phyloP scores from a whole-genome alignment of 2,797 vertebrate genomes.

The Toxotes lorentzi region DNA sequence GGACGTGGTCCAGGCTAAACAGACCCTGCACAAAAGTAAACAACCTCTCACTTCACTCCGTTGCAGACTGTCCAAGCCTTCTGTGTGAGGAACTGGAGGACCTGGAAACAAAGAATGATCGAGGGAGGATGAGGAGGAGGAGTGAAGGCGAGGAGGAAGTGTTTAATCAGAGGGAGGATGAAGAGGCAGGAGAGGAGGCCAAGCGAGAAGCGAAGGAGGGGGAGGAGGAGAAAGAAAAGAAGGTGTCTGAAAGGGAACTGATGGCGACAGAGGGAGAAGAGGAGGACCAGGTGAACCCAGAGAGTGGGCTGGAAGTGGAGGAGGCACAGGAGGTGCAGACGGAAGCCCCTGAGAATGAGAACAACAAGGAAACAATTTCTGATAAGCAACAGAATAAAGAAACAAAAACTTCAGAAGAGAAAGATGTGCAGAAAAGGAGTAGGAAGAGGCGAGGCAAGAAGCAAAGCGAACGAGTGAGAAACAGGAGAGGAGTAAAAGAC shows the following conservation, averaged over 20 bases:
- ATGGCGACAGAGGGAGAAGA: conserved; percentile 66
- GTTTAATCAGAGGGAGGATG: conserved; percentile 50
- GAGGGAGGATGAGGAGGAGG: conserved; percentile 33
- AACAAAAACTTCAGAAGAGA: conserved; percentile 46
- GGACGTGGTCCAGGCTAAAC: background rate
- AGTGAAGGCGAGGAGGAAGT: conserved; percentile 39
- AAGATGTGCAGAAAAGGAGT: conserved; percentile 60
- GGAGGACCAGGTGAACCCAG: conserved; percentile 60
- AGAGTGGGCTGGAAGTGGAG: conserved; percentile 50
- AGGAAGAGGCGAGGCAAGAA: conserved; percentile 66
- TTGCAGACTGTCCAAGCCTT: conserved; percentile 81
- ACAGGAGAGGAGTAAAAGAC: conserved; percentile 52
- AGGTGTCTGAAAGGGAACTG: conserved; percentile 58
- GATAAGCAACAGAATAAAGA: conserved; percentile 43
- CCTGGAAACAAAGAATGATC: conserved; percentile 60
- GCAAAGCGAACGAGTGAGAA: conserved; percentile 56
- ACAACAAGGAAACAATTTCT: conserved; percentile 24
- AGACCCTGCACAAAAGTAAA: conserved; percentile 14
- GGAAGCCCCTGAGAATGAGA: conserved; percentile 30
- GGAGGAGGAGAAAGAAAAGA: conserved; percentile 41
- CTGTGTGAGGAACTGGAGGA: conserved; percentile 83
- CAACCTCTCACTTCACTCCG: conserved; percentile 28
- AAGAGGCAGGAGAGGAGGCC: conserved; percentile 32
- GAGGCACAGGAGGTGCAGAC: conserved; percentile 59
- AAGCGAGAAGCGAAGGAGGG: conserved; percentile 38